phyloP scores from a whole-genome alignment of 2,888 invertebrate genomes.

The Papilio elwesi region DNA sequence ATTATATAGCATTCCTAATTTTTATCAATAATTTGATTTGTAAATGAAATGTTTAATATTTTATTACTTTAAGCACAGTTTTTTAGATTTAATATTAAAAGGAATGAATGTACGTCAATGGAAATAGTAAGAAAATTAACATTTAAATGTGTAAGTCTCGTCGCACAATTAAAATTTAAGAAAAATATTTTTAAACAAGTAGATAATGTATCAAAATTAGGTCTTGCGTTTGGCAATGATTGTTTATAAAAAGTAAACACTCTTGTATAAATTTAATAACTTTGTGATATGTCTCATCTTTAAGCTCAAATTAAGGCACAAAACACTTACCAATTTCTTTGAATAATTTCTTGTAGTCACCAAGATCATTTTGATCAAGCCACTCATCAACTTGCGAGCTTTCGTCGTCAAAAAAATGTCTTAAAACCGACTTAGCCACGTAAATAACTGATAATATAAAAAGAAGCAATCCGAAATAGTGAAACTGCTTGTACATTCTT shows the following conservation, averaged over 20 bases:
- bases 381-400: slow-evolving; percentile 88
- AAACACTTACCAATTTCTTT: slow-evolving; percentile 87
- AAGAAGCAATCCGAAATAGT: slow-evolving; percentile 65
- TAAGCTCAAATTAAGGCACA: not conserved
- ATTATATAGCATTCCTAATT: too few relatives aligned
- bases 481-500: slow-evolving; percentile 69
- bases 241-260: not conserved
- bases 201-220: not conserved
- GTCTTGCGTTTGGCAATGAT: not conserved
- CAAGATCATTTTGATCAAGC: slow-evolving; percentile 89
- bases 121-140: too few relatives aligned
- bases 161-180: too few relatives aligned
- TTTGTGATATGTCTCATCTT: not conserved
- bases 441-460: slow-evolving; percentile 69
- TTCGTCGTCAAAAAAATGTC: slow-evolving; percentile 80
- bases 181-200: too few relatives aligned
- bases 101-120: too few relatives aligned
- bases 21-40: too few relatives aligned
- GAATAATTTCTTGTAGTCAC: slow-evolving; percentile 88
- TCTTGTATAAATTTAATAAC: not conserved
- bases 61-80: too few relatives aligned
- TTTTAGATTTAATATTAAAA: too few relatives aligned
- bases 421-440: slow-evolving; percentile 66
- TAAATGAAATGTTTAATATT: too few relatives aligned
- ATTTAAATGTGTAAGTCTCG: too few relatives aligned